Percentiles rank a stretch among this genome's conserved stretches.
Conservation (phyloP, 1,140 invertebrate genomes). For the Oedothorax gibbosus region DNA sequence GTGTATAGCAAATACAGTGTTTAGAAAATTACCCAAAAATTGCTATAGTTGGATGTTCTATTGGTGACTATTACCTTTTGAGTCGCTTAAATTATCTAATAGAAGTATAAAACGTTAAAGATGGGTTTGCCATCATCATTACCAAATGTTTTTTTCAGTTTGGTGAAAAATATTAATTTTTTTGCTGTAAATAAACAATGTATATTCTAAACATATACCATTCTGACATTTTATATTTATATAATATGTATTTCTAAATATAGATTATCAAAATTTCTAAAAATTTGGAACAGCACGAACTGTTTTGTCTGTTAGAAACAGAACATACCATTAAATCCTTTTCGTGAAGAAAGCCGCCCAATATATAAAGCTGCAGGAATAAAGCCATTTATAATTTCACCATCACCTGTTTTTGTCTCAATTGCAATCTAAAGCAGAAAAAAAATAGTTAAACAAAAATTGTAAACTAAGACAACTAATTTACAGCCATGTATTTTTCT, state of each 20-base stretch:
- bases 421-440: background rate
- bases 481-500: too few relatives aligned
- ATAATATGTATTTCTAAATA: background rate
- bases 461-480: too few relatives aligned
- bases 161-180: too few relatives aligned
- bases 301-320: background rate
- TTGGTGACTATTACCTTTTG: too few relatives aligned
- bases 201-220: background rate
- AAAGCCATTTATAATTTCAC: conserved; percentile 4
- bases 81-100: too few relatives aligned
- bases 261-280: background rate
- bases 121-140: too few relatives aligned
- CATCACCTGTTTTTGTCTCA: background rate
- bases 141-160: too few relatives aligned
- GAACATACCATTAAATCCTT: conserved; percentile 32
- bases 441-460: too few relatives aligned
- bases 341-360: background rate
- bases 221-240: background rate
- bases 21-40: too few relatives aligned
- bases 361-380: conserved; percentile 38
- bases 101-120: too few relatives aligned
- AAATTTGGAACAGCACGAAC: background rate
- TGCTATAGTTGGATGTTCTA: too few relatives aligned
- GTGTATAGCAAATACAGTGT: too few relatives aligned
- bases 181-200: background rate